Conservation (phyloP, 2,797 vertebrate species). For the Pseudotriccus pelzelni region DNA sequence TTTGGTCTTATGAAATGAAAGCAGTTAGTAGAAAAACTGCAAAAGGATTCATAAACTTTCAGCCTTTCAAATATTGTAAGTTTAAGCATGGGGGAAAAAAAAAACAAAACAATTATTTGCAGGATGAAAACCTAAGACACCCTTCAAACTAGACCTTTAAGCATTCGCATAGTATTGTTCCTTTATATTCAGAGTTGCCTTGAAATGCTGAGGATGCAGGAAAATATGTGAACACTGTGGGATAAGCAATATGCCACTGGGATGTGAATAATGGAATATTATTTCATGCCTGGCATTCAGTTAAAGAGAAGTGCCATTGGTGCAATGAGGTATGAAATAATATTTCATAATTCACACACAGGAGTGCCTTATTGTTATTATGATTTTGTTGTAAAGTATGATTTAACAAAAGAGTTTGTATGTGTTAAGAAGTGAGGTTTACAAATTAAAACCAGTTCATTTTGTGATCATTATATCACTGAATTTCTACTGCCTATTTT, state of each 20-base stretch:
- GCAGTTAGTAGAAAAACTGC: not conserved
- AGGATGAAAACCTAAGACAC: not conserved
- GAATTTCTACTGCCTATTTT: not conserved
- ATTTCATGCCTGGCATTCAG: not conserved
- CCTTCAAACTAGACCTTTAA: not conserved
- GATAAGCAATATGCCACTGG: not conserved
- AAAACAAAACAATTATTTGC: not conserved
- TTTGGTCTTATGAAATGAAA: not conserved
- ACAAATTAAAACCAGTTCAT: not conserved
- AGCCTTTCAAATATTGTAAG: not conserved
- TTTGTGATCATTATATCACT: not conserved
- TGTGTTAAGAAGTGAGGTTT: not conserved
- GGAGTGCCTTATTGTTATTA: not conserved
- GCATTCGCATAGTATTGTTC: not conserved
- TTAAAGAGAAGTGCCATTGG: not conserved
- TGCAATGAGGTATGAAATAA: slow-evolving; percentile 17
- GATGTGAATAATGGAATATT: not conserved
- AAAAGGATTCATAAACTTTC: not conserved
- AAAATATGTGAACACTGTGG: not conserved
- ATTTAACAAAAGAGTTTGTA: not conserved
- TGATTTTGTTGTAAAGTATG: not conserved
- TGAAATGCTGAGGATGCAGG: not conserved
- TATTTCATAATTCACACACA: not conserved
- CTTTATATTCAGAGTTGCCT: not conserved
- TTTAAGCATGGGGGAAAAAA: not conserved